A percentile compares a stretch with the other conserved stretches of the same genome.
Conservation (phyloP, 2,113 vertebrate genomes). For the Nothoprocta perdicaria region DNA sequence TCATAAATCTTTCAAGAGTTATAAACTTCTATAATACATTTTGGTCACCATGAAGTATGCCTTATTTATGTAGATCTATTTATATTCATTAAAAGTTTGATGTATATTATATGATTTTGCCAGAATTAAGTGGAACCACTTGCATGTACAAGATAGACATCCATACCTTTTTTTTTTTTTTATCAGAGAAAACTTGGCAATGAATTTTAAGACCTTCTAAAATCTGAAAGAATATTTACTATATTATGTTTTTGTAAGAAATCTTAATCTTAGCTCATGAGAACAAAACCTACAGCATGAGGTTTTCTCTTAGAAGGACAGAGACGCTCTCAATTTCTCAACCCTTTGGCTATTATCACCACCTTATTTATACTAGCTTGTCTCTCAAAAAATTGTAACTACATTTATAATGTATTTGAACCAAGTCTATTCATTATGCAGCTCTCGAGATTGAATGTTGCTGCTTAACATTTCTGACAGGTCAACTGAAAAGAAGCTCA, state of each 20-base stretch:
- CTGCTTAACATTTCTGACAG: not conserved
- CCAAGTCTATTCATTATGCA: not conserved
- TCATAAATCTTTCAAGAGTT: not conserved
- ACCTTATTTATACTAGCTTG: not conserved
- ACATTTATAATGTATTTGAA: not conserved
- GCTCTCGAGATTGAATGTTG: not conserved
- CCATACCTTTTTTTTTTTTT: not conserved
- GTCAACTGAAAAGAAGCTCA: not conserved
- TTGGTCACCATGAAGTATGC: not conserved
- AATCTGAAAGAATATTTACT: not conserved
- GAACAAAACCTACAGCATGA: not conserved
- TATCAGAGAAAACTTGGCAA: not conserved
- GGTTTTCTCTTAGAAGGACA: not conserved
- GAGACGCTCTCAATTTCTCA: not conserved
- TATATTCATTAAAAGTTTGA: not conserved
- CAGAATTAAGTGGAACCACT: not conserved
- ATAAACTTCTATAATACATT: not conserved
- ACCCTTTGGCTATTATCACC: not conserved
- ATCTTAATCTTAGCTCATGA: not conserved
- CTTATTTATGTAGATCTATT: not conserved
- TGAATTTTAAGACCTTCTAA: not conserved
- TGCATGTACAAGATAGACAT: not conserved
- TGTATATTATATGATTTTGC: not conserved
- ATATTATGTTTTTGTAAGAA: not conserved
- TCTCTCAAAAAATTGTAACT: not conserved